Conservation (phyloP, 2,113 vertebrate genomes). For the Myiozetetes cayanensis region DNA sequence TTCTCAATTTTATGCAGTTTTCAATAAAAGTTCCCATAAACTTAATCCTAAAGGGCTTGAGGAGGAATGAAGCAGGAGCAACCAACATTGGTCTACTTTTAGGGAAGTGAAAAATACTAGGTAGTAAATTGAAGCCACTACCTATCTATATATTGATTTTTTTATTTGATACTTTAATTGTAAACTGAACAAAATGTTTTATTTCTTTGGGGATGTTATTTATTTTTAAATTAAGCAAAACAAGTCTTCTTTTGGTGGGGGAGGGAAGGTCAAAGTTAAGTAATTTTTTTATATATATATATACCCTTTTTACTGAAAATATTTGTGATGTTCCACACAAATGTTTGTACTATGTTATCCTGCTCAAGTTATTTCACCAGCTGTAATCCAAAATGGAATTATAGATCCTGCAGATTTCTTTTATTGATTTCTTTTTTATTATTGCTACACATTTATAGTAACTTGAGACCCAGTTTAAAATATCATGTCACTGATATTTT, state of each 20-base stretch:
- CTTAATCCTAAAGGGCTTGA: neutral
- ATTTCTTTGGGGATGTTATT: neutral
- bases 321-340: neutral
- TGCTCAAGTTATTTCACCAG: neutral
- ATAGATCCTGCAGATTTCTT: neutral
- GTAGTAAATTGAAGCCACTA: neutral
- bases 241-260: neutral
- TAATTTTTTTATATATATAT: neutral
- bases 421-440: neutral
- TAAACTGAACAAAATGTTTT: neutral
- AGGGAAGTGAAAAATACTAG: neutral
- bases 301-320: neutral
- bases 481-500: neutral
- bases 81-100: neutral
- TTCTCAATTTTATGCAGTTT: neutral
- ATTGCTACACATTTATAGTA: neutral
- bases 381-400: neutral
- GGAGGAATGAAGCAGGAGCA: neutral
- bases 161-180: neutral
- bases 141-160: neutral
- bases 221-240: neutral
- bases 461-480: neutral
- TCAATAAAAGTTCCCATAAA: neutral
- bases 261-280: neutral
- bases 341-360: neutral